These are phyloP conservation scores for Chaetodon trifascialis DNA, from an alignment of 2,113 vertebrate species.

Conservation along the genomic window DNA sequence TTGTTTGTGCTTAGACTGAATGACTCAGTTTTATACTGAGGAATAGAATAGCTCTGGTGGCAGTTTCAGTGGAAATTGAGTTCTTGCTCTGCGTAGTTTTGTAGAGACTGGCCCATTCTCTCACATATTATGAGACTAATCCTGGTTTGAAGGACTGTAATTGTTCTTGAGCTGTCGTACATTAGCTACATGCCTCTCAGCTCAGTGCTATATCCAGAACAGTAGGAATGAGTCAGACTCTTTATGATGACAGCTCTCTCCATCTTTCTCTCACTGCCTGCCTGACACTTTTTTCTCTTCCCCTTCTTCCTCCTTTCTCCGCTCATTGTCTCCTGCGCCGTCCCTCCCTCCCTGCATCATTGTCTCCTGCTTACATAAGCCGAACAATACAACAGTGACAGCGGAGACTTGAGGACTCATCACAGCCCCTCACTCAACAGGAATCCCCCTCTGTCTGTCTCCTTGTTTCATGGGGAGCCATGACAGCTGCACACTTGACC, in stretches of 20 bases:
- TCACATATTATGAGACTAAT: slow-evolving; percentile 62
- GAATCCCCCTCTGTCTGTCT: slow-evolving; percentile 57
- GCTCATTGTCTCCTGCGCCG: slow-evolving; percentile 42
- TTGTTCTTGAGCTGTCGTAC: slow-evolving; percentile 76
- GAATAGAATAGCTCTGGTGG: not conserved
- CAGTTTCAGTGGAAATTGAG: slow-evolving; percentile 30
- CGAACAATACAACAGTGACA: slow-evolving; percentile 33
- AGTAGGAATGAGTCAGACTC: slow-evolving; percentile 76
- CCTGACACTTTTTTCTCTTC: slow-evolving; percentile 50
- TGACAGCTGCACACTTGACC: slow-evolving; percentile 72
- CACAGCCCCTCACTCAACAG: slow-evolving; percentile 59
- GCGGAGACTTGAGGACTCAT: slow-evolving; percentile 58
- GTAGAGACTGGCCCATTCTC: slow-evolving; percentile 20
- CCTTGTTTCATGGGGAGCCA: slow-evolving; percentile 62
- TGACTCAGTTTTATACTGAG: not conserved
- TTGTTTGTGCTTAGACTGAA: not conserved
- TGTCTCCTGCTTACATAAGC: slow-evolving; percentile 68
- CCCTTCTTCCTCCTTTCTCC: slow-evolving; percentile 42
- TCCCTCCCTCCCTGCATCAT: slow-evolving; percentile 5
- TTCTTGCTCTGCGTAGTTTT: slow-evolving; percentile 21
- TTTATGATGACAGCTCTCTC: slow-evolving; percentile 70
- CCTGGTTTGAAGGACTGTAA: slow-evolving; percentile 71
- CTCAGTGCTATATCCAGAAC: slow-evolving; percentile 74
- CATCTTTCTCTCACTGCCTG: slow-evolving; percentile 50
- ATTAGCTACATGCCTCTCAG: slow-evolving; percentile 75